Conservation (phyloP, 1,140 invertebrate species). For the Drosophila nasuta region DNA sequence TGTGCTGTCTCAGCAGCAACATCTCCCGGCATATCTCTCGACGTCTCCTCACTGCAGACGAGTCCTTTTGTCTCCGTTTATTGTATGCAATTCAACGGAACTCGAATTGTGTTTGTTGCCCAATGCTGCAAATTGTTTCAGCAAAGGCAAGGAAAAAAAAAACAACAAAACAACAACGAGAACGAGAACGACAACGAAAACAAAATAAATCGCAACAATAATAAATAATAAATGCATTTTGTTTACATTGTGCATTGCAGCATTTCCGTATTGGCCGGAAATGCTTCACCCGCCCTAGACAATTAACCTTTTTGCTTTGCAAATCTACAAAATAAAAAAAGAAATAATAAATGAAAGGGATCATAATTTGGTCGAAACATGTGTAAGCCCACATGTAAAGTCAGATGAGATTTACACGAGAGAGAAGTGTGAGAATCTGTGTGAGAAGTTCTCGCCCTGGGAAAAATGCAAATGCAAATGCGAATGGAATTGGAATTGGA, state of each 20-base stretch:
- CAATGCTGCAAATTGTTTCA: conserved; percentile 51
- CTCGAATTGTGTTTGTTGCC: conserved; percentile 46
- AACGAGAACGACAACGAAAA: too few relatives aligned
- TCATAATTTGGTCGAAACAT: conserved; percentile 58
- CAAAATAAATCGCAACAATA: conserved; percentile 50
- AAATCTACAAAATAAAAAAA: too few relatives aligned
- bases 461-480: conserved; percentile 61
- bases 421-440: conserved; percentile 48
- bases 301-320: conserved; percentile 48
- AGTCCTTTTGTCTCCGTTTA: conserved; percentile 35
- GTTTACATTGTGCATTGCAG: conserved; percentile 44
- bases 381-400: conserved; percentile 73
- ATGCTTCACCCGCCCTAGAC: conserved; percentile 23
- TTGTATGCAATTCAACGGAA: conserved; percentile 64
- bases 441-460: conserved; percentile 61
- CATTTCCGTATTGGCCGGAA: conserved; percentile 48
- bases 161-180: not conserved
- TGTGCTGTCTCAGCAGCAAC: conserved; percentile 39
- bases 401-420: conserved; percentile 10
- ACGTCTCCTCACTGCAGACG: not conserved
- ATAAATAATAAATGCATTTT: conserved; percentile 50
- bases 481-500: too few relatives aligned
- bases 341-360: conserved; percentile 43
- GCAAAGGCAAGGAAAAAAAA: conserved; percentile 10
- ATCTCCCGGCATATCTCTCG: not conserved